phyloP scores from a whole-genome alignment of 2,797 vertebrate genomes.

The Melanotaenia boesemani region DNA sequence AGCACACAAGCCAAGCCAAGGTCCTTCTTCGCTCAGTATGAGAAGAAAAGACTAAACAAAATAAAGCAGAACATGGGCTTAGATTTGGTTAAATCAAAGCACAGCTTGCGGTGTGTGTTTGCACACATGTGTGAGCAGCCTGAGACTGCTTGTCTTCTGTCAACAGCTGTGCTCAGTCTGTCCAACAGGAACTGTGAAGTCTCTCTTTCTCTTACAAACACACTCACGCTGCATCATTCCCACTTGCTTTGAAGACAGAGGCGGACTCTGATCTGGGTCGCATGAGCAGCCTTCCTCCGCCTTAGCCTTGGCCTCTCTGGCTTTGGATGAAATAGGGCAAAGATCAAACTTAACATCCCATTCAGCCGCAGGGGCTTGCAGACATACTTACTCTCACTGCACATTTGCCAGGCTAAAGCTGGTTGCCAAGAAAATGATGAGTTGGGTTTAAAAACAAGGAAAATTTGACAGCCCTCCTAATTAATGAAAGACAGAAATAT shows the following conservation, averaged over 20 bases:
- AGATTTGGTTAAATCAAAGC: slow-evolving; percentile 62
- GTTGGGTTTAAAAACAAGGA: background rate
- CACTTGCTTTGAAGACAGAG: slow-evolving; percentile 75
- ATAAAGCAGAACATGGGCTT: slow-evolving; percentile 26
- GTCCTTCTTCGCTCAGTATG: slow-evolving; percentile 15
- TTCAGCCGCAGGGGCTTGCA: slow-evolving; percentile 38
- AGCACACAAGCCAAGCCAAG: slow-evolving; percentile 2
- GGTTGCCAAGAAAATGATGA: background rate
- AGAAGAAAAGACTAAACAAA: slow-evolving; percentile 4
- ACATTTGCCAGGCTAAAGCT: background rate
- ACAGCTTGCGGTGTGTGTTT: slow-evolving; percentile 49
- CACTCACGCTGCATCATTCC: slow-evolving; percentile 52
- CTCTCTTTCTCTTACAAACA: slow-evolving; percentile 43
- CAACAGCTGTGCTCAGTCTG: slow-evolving; percentile 75
- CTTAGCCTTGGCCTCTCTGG: slow-evolving; percentile 64
- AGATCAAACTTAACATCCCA: slow-evolving; percentile 57
- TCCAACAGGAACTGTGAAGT: slow-evolving; percentile 67
- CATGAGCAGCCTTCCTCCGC: slow-evolving; percentile 65
- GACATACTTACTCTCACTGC: slow-evolving; percentile 1
- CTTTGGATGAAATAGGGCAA: slow-evolving; percentile 67
- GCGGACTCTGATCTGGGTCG: slow-evolving; percentile 70
- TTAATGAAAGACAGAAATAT: background rate
- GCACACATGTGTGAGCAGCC: slow-evolving; percentile 61
- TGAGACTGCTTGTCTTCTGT: slow-evolving; percentile 69
- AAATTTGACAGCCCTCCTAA: background rate